Evolutionary conservation across 2,888 invertebrate species (phyloP), one percentile per base, ranked within the genome.

Genomic region (Andrena bucephala): DNA sequence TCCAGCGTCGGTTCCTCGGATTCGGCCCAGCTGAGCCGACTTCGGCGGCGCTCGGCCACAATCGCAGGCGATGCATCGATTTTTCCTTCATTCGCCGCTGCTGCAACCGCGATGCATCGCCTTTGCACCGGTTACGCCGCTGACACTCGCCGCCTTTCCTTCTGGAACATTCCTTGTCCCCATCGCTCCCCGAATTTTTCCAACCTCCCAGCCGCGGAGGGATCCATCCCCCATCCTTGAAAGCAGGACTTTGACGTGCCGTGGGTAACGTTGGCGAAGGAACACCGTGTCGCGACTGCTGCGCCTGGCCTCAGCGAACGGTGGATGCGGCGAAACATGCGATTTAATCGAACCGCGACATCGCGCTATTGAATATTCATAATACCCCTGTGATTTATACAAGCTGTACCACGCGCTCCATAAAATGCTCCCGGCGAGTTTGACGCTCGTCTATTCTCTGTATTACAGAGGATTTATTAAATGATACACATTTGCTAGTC

Each of bases 11-110:
- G 68, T 62, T 72, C 75, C 59, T 75, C 63, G 71, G 59, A 78
- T 77, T 77, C 82, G 81, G 76, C 72, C 74, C 69, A 73, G 83
- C 81, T 85, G 83, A 85, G 81, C 62, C 67, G 42, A 62, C 83
- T 87, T 87, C 89, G 85, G 86, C 80, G 71, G 33, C 29, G 78
- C 80, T 87, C 87, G 87, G 88, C 80, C 77, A 80, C 81, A 79
- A 85, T 84, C 87, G 84, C 81, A 78, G 60, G 74, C 76, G 77
- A 86, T 76, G 85, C 83, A 89, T 89, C 89, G 87, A 88, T 89
- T 89, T 89, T 88, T 84, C 80, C 76, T 76, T 81, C 85, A 33
- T 77, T 77, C 81, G 50, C 71, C 69, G 67, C 68, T 59, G 67
- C 82, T 79, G 81, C 81, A 81, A 75, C 79, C 65, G 29, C 77